Evolutionary conservation across 2,113 vertebrate species (phyloP).

Genomic region (Progne subis): DNA sequence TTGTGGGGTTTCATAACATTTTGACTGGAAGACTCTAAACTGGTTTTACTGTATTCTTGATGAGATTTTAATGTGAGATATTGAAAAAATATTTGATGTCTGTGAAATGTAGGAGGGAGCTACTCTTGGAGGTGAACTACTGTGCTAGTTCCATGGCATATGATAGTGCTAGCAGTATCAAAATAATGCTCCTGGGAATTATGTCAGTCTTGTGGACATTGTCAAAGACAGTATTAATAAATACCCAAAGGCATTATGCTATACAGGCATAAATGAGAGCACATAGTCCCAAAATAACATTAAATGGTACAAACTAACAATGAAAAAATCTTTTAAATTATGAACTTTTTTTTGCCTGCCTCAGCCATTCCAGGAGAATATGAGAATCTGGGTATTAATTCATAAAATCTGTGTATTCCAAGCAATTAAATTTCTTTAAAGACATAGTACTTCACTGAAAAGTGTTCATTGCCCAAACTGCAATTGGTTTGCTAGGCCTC

Average conservation of each 20-base stretch:
- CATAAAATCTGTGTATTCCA: not conserved
- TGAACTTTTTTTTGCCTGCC: not conserved
- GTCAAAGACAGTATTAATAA: not conserved
- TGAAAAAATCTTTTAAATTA: not conserved
- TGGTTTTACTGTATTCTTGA: not conserved
- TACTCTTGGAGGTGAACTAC: not conserved
- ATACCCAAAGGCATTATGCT: not conserved
- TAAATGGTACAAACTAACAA: not conserved
- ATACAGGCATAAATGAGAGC: not conserved
- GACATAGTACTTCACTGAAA: not conserved
- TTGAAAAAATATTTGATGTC: conserved; percentile 9
- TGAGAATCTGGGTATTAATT: not conserved
- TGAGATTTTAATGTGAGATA: not conserved
- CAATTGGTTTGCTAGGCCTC: not conserved
- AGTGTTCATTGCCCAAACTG: not conserved
- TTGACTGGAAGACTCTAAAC: conserved; percentile 30
- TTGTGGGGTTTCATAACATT: conserved; percentile 29
- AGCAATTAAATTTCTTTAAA: not conserved
- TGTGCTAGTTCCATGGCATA: not conserved
- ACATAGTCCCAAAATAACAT: not conserved
- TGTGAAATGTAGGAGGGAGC: not conserved
- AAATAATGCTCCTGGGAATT: not conserved
- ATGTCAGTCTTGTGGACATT: not conserved
- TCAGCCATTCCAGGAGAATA: not conserved
- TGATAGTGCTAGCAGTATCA: not conserved